Evolutionary conservation across 2,113 vertebrate genomes (phyloP), one percentile per base, ranked within the genome.

Genomic region (Sclerurus mexicanus): DNA sequence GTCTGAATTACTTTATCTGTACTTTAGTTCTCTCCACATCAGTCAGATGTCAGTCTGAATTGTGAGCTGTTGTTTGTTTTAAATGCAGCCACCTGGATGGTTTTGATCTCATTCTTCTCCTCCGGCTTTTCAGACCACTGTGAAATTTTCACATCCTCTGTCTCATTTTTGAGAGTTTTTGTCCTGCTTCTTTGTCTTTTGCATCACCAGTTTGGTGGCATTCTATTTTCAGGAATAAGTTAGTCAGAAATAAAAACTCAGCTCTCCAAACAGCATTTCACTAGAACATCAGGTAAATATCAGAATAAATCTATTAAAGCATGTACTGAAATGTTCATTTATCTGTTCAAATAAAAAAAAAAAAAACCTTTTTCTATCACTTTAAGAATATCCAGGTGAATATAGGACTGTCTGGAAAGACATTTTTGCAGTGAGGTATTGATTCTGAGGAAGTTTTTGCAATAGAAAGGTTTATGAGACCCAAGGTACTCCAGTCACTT

Each of bases 381-480:
- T 91, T 91, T 64, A 87, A 71, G 28, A 81, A 49, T 80, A 90
- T 81, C 50, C 71, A 69, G 28, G 28, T 90, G 42, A 84, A 71
- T 64, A 72, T 35, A 84, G 40, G 44, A 62, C 42, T 76, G 10
- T 21, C 64, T 87, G 24, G 25, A 89, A 95, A 90, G 47, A 63
- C 14, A 21, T 79, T 85, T 93, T 86, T 95, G 59, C 86, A 74
- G 50, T 21, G 35, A 91, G 22, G 31, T 89, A 96, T 96, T 72
- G 94, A 95, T 93, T 95, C 91, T 81, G 56, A 78, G 60, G 86
- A 92, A 92, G 30, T 72, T 91, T 92, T 92, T 85, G 37, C 64
- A 87, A 72, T 35, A 84, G 82, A 44, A 85, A 90, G 10, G 20
- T 85, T 92, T 93, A 46, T 84, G 76, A 95, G 64, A 74, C 67